These are phyloP conservation scores for Apteryx mantelli DNA, from an alignment of 2,113 vertebrate species.

Conservation along the genomic window DNA sequence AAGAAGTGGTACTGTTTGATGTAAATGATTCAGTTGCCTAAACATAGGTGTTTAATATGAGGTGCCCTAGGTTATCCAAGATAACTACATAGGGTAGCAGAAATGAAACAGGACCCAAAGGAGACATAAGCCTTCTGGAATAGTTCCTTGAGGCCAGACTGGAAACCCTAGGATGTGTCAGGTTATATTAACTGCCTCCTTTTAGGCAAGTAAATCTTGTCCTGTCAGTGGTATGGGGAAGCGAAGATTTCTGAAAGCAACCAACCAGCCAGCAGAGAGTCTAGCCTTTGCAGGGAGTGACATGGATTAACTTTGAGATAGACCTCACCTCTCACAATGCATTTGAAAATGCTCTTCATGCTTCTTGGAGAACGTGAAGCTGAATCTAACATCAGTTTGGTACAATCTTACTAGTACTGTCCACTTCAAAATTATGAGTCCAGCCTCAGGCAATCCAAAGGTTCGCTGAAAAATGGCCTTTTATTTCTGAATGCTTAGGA, in stretches of 20 bases:
- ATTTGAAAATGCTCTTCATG: neutral
- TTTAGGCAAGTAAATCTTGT: neutral
- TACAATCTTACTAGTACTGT: neutral
- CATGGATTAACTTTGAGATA: neutral
- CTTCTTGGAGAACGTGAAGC: neutral
- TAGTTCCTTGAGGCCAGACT: neutral
- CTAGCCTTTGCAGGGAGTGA: neutral
- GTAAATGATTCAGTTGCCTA: neutral
- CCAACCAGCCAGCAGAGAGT: neutral
- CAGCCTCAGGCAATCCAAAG: too few species aligned
- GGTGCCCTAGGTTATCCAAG: neutral
- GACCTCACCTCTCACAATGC: neutral
- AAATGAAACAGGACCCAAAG: neutral
- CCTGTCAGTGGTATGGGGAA: neutral
- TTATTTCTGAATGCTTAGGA: neutral
- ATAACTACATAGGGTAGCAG: neutral
- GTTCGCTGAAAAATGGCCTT: neutral
- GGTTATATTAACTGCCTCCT: neutral
- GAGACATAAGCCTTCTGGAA: neutral
- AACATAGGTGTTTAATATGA: neutral
- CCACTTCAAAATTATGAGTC: neutral
- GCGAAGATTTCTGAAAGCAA: neutral
- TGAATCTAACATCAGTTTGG: neutral
- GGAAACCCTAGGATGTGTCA: neutral
- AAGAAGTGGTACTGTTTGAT: neutral